Base-by-base conservation (phyloP, 2,797 vertebrate species). In the Octomys mimax region DNA sequence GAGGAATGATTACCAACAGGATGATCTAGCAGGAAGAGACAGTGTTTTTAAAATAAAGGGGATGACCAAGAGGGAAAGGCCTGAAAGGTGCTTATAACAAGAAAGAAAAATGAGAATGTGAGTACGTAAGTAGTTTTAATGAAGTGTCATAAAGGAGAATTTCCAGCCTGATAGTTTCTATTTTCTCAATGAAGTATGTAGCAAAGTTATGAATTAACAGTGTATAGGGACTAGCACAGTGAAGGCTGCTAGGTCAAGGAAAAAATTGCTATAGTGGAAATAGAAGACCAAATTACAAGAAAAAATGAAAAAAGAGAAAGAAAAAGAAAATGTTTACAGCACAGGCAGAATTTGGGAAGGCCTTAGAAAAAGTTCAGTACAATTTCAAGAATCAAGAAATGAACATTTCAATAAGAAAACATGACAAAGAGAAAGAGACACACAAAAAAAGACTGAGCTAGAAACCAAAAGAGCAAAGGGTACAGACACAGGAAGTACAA, bases 121-220 rank as follows among this genome's bases (percentile, higher is more conserved):
- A 92, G 11, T 68, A 87, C 14, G 52, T 19, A 79, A 28, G 13
- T 68, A 77, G 77, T 26, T 77, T 62, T 93, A 39, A 82, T 68
- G 31, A 95, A 39, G 49, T 61, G 49, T 82, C 21, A 79, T 36
- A 78, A 90, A 75, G 59, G 64, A 86, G 75, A 92, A 66, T 86
- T 81, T 87, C 36, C 14, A 46, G 62, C 31, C 49, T 90, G n/a
- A 87, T 4, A 70, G 61, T 86, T 75, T 86, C 66, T 86, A 77
- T 84, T 46, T 89, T 89, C 73, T 92, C 61, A 88, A 70, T 61
- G n/a, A 78, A 92, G 59, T 46, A 81, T 2, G 26, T 61, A 18
- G 14, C 33, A 87, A 91, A 68, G 9, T 87, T 91, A 82, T n/a
- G 64, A 93, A 87, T 46, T 91, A 36, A 87, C 93, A 78, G 46